Conservation (phyloP, 1,140 invertebrate genomes). For the Drosophila saltans region DNA sequence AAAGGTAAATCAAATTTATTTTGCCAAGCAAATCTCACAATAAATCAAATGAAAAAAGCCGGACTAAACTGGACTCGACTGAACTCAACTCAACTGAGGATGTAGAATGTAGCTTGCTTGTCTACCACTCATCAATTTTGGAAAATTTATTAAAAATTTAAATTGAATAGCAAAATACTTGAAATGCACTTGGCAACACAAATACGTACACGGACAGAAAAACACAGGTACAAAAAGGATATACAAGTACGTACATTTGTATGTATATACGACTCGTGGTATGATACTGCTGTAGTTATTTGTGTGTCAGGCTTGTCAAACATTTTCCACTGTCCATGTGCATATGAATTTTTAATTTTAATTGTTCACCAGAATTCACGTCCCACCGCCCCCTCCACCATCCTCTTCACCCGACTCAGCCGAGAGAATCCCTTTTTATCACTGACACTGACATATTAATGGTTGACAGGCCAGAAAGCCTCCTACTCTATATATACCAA, state of each 20-base stretch:
- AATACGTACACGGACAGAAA: slow-evolving; percentile 28
- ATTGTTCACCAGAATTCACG: slow-evolving; percentile 67
- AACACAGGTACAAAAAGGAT: slow-evolving; percentile 41
- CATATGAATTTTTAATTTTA: slow-evolving; percentile 78
- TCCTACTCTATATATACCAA: not conserved
- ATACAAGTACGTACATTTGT: slow-evolving; percentile 11
- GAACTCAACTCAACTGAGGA: not conserved
- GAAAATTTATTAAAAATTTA: slow-evolving; percentile 81
- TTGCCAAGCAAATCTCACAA: slow-evolving; percentile 50
- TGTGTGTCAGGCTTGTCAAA: slow-evolving; percentile 78
- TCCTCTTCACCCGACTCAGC: not conserved
- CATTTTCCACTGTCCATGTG: slow-evolving; percentile 62
- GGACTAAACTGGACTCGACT: slow-evolving; percentile 4
- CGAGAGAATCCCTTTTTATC: slow-evolving; percentile 35
- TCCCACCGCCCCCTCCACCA: not conserved
- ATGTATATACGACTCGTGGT: slow-evolving; percentile 8
- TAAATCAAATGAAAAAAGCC: slow-evolving; percentile 68
- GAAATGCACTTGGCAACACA: slow-evolving; percentile 54
- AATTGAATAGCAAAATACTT: slow-evolving; percentile 78
- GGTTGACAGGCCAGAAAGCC: slow-evolving; percentile 49
- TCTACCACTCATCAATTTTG: slow-evolving; percentile 77
- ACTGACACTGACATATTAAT: slow-evolving; percentile 63
- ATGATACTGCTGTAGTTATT: slow-evolving; percentile 58
- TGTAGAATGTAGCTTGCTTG: slow-evolving; percentile 18
- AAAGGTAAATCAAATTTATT: slow-evolving; percentile 40